Percentiles rank a stretch among this genome's conserved stretches.
These are phyloP conservation scores for Amblyjoppa proteus DNA, from an alignment of 2,888 invertebrate genomes.

Conservation along the genomic window DNA sequence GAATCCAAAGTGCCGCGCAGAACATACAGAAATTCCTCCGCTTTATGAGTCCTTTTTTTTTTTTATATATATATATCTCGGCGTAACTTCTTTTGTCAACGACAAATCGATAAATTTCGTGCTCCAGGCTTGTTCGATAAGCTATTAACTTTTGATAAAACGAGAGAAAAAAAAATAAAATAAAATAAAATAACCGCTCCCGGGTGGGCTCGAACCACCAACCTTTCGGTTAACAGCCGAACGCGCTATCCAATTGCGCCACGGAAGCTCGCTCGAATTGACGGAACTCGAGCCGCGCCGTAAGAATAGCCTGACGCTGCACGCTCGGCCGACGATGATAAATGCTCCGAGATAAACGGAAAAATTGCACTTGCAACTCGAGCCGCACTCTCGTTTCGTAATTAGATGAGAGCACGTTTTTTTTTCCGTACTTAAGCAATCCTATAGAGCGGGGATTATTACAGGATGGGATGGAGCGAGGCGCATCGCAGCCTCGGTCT, in stretches of 20 bases:
- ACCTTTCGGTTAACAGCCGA: slow-evolving; percentile 99
- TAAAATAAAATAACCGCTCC: slow-evolving; percentile 83
- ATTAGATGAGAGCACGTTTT: background rate
- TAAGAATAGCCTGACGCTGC: background rate
- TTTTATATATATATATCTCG: no score
- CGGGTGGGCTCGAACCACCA: slow-evolving; percentile 99
- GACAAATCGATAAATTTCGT: no score
- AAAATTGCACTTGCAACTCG: slow-evolving; percentile 1
- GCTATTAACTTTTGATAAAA: slow-evolving; percentile 2
- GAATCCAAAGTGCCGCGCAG: background rate
- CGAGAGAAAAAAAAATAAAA: slow-evolving; percentile 86
- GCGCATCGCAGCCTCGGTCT: slow-evolving; percentile 12
- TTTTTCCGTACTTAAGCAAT: background rate
- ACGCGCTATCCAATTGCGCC: slow-evolving; percentile 99
- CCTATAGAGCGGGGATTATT: background rate
- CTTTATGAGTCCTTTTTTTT: no score
- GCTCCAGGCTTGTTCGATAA: no score
- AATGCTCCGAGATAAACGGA: background rate
- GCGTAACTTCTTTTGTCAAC: no score
- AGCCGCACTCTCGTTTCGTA: background rate
- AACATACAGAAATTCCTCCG: no score
- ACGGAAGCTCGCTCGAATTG: slow-evolving; percentile 88
- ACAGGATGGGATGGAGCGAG: background rate
- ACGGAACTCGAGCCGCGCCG: background rate
- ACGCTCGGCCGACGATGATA: background rate